Base-by-base conservation (phyloP, 2,888 invertebrate species). In the Cantharis lateralis region DNA sequence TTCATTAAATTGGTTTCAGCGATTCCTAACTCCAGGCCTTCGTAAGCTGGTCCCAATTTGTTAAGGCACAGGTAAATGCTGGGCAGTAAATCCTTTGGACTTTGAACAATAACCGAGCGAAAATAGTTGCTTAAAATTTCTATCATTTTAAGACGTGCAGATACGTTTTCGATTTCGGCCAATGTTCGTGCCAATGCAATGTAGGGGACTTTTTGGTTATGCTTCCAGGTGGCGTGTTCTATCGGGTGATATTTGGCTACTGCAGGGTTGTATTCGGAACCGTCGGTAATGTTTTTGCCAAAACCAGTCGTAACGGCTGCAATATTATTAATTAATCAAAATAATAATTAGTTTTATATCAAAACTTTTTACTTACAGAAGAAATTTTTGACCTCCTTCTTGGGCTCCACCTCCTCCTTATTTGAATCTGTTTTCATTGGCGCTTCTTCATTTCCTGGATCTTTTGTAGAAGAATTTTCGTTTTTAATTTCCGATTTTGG, bases 11-110 rank as follows among this genome's bases (percentile, higher is more conserved):
- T 95, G 0, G 95, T 95, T 85, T 99, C 99, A 0, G 99, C 99
- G 71, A 98, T 93, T n/a, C 99, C 99, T 84, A 96, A 88, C 87
- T 97, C 97, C 24, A 96, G 83, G 89, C 97, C 98, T 88, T 98
- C 96, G 87, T 98, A 98, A 0, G 98, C 96, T 0, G 99, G 99
- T 0, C 97, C 98, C 66, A 99, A 89, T 88, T 96, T 95, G 88
- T 99, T 99, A n/a, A 99, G 91, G 84, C 98, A 98, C 81, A 99
- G 89, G 88, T 99, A 99, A 15, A 99, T 92, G 82, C 96, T 96
- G 0, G 95, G 93, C 74, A 98, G 86, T 77, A 99, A 89, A 88
- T 99, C 98, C n/a, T 94, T 92, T 0, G 98, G 97, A 15, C 94
- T 95, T 64, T 98, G 89, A 4, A 93, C 92, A 24, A 98, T 95